Percentiles rank a stretch among this genome's conserved stretches.
These are phyloP conservation scores for Chironomus tepperi DNA, from an alignment of 1,140 invertebrate genomes.

Conservation along the genomic window DNA sequence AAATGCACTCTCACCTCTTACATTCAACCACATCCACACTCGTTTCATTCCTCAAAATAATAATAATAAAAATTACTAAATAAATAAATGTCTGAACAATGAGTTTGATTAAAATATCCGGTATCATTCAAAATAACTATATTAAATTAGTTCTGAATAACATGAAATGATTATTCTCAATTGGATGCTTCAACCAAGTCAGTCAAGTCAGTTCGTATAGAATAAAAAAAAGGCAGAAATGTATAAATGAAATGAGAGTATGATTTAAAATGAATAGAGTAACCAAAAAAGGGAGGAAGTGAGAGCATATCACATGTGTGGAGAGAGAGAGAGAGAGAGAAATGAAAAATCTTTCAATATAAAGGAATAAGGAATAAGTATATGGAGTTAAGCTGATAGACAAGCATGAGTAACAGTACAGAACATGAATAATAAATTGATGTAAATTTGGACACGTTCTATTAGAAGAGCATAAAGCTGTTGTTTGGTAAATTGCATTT, in stretches of 20 bases:
- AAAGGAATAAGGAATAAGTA: too few relatives aligned
- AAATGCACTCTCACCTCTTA: too few relatives aligned
- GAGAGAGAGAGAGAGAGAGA: too few relatives aligned
- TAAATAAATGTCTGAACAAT: neutral
- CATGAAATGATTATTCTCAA: slow-evolving; percentile 14
- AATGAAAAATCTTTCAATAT: too few relatives aligned
- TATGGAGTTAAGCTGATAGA: neutral
- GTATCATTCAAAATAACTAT: slow-evolving; percentile 14
- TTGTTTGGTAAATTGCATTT: neutral
- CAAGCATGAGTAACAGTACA: neutral
- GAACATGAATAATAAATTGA: slow-evolving; percentile 10
- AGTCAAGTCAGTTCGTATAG: too few relatives aligned
- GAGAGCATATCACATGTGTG: too few relatives aligned
- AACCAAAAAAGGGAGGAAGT: too few relatives aligned
- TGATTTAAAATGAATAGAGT: too few relatives aligned
- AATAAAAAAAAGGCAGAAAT: neutral
- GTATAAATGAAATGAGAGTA: too few relatives aligned
- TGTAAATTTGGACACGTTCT: slow-evolving; percentile 12
- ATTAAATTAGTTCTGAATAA: slow-evolving; percentile 10
- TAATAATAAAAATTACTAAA: too few relatives aligned
- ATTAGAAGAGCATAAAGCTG: slow-evolving; percentile 7
- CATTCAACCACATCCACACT: too few relatives aligned
- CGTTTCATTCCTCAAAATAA: too few relatives aligned
- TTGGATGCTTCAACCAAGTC: neutral
- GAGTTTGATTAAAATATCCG: slow-evolving; percentile 8